Evolutionary conservation across 2,113 vertebrate genomes (phyloP), one percentile per base, ranked within the genome.

Genomic region (Hylia prasina): DNA sequence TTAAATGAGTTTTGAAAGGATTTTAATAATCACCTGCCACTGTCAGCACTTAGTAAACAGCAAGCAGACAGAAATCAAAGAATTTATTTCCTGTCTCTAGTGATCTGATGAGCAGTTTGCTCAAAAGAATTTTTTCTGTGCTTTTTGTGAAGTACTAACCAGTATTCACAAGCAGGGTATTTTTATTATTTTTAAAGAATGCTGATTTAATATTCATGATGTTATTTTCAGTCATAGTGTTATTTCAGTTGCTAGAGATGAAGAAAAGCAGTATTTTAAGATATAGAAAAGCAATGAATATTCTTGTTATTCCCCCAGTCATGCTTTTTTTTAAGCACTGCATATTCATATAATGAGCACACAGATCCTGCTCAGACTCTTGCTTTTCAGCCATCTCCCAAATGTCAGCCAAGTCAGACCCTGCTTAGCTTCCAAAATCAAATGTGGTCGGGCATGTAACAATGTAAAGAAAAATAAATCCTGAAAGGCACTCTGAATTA

Each of bases 401-500:
- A 81, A 78, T 65, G 78, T 54, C 87, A 90, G 81, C 95, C 87
- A 72, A 79, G 48, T 50, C 83, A 79, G 84, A 79, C 73, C 20
- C 73, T 54, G 58, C 70, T 76, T 65, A 47, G n/a, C 54, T 97
- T 96, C 91, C 91, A 57, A 84, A 91, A 87, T 97, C 94, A 90
- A 89, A 93, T 91, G 81, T 87, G 93, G 87, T 89, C 3, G 0
- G 78, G 33, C 91, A 82, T 61, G 58, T 82, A 94, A 96, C 87
- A 95, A 96, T 87, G 82, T 87, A 91, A 95, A 95, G 93, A 82
- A 94, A 96, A 97, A 96, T 94, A 96, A 96, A 96, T 81, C 48
- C 73, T 45, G 60, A 92, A 82, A 91, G 77, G 73, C 77, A 57
- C n/a, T 85, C 65, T 93, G 80, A 91, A 79, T 91, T 95, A 68